Conservation (phyloP, 2,888 invertebrate species). For the Nipponacmea schrenckii region DNA sequence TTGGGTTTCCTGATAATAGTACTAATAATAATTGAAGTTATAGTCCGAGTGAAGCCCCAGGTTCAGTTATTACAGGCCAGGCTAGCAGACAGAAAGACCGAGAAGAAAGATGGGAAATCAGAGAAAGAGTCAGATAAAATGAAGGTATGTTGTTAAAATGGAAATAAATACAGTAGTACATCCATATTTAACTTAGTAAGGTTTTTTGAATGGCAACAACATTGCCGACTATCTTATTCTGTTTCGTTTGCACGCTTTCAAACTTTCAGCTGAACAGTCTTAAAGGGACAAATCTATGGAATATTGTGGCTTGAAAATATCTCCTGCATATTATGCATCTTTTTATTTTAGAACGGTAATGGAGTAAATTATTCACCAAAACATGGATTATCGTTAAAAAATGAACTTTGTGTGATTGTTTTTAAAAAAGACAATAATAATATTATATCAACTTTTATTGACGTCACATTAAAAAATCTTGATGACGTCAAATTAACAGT, state of each 20-base stretch:
- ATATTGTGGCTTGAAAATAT: no score
- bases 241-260: no score
- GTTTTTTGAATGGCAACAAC: no score
- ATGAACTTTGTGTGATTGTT: conserved; percentile 50
- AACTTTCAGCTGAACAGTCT: no score
- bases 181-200: no score
- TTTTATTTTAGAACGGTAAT: conserved; percentile 31
- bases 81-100: not conserved
- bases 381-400: conserved; percentile 41
- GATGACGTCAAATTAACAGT: conserved; percentile 49
- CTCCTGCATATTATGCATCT: no score
- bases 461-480: conserved; percentile 47
- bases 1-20: conserved; percentile 40
- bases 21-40: conserved; percentile 42
- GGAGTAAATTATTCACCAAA: conserved; percentile 49
- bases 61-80: conserved; percentile 22
- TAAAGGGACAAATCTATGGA: no score
- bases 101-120: not conserved
- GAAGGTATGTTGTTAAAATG: not conserved
- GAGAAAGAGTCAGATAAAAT: conserved; percentile 4
- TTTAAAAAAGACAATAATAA: conserved; percentile 46
- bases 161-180: no score
- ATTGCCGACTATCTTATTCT: no score
- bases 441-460: conserved; percentile 41
- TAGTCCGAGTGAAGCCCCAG: conserved; percentile 38